phyloP scores from a whole-genome alignment of 2,113 vertebrate genomes.

The Aptenodytes patagonicus region DNA sequence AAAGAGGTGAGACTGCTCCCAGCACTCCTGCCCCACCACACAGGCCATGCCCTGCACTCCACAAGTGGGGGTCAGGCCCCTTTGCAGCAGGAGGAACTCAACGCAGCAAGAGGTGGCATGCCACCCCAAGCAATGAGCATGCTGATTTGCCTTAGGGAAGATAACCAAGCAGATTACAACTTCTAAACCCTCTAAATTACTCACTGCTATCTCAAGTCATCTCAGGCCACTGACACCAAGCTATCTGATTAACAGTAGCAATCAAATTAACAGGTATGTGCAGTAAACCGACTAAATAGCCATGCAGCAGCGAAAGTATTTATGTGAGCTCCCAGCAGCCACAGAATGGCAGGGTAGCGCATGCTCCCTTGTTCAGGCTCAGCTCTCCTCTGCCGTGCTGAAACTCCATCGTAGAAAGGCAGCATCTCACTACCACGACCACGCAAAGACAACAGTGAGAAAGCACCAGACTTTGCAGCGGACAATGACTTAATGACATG shows the following conservation, averaged over 20 bases:
- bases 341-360: neutral
- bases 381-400: neutral
- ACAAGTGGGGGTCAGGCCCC: neutral
- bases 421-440: neutral
- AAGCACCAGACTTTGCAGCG: rapidly evolving
- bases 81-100: neutral
- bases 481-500: neutral
- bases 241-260: neutral
- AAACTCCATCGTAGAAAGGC: rapidly evolving
- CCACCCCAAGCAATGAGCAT: rapidly evolving
- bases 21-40: neutral
- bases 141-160: neutral
- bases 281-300: neutral
- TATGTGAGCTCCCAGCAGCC: neutral
- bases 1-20: neutral
- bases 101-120: neutral
- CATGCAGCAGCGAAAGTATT: neutral
- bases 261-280: neutral
- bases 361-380: rapidly evolving
- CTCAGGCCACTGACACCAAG: neutral
- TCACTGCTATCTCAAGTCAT: neutral
- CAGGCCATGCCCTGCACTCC: neutral
- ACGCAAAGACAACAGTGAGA: rapidly evolving
- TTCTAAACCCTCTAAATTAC: neutral
- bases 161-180: neutral